A percentile compares a stretch with the other conserved stretches of the same genome.
Conservation (phyloP, 2,113 vertebrate species). For the Lepisosteus osseus region DNA sequence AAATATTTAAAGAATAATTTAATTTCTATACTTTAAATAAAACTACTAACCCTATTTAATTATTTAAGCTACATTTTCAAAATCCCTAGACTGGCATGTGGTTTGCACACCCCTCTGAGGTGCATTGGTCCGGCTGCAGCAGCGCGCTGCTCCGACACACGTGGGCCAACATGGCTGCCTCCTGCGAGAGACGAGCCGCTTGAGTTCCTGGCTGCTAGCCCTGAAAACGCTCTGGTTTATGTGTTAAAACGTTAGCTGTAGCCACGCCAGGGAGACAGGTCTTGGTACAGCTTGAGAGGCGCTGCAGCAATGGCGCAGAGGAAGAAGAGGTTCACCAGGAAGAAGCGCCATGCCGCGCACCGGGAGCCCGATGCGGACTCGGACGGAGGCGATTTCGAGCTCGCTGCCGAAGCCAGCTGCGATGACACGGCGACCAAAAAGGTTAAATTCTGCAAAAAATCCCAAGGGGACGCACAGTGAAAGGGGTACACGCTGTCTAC, state of each 20-base stretch:
- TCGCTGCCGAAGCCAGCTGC: slow-evolving; percentile 54
- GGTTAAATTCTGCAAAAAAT: not conserved
- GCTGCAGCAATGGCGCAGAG: slow-evolving; percentile 57
- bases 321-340: slow-evolving; percentile 66
- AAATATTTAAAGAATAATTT: too few species aligned
- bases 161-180: slow-evolving; percentile 57
- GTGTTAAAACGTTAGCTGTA: not conserved
- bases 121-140: too few species aligned
- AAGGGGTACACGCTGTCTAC: too few species aligned
- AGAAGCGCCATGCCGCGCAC: slow-evolving; percentile 41
- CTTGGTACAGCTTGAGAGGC: not conserved
- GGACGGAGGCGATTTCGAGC: slow-evolving; percentile 60
- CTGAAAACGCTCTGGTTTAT: not conserved
- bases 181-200: slow-evolving; percentile 18
- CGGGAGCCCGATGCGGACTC: slow-evolving; percentile 55
- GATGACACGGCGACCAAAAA: slow-evolving; percentile 49
- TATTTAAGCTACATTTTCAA: too few species aligned
- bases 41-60: too few species aligned
- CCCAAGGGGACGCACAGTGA: too few species aligned
- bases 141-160: slow-evolving; percentile 33
- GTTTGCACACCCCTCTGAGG: too few species aligned
- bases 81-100: too few species aligned
- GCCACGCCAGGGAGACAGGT: not conserved
- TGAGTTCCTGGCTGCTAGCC: not conserved
- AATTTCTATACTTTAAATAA: too few species aligned